These are phyloP conservation scores for Cynoglossus semilaevis DNA, from an alignment of 2,113 vertebrate species.

Conservation along the genomic window DNA sequence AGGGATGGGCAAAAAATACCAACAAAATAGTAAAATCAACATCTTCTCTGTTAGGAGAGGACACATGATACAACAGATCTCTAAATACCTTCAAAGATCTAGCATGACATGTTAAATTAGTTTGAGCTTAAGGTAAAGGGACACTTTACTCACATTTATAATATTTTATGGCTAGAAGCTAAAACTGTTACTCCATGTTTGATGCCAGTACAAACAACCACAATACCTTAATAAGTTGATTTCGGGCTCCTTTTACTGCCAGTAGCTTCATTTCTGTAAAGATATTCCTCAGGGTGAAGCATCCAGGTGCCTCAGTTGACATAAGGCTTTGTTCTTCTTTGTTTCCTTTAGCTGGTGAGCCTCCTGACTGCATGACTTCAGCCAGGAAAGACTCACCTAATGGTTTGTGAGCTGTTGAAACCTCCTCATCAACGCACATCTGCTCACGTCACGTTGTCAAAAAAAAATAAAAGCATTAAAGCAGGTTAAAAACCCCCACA, in stretches of 20 bases:
- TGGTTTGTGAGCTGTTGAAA: neutral
- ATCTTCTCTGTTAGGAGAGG: too few species aligned
- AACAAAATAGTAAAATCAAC: too few species aligned
- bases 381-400: neutral
- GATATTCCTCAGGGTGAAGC: slow-evolving; percentile 40
- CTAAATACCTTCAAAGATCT: too few species aligned
- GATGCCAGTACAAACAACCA: neutral
- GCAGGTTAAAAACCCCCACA: neutral
- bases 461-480: slow-evolving; percentile 1
- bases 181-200: neutral
- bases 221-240: slow-evolving; percentile 59
- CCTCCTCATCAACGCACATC: neutral
- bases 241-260: slow-evolving; percentile 32
- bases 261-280: slow-evolving; percentile 55
- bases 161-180: too few species aligned
- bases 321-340: neutral
- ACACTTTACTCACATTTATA: too few species aligned
- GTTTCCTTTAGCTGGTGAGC: neutral
- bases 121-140: too few species aligned
- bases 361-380: neutral
- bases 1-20: too few species aligned
- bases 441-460: slow-evolving; percentile 4
- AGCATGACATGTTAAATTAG: too few species aligned
- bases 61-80: too few species aligned
- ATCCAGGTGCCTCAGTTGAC: slow-evolving; percentile 22